A percentile compares a stretch with the other conserved stretches of the same genome.
Evolutionary conservation across 2,113 vertebrate species (phyloP).

Genomic region (Caranx melampygus): DNA sequence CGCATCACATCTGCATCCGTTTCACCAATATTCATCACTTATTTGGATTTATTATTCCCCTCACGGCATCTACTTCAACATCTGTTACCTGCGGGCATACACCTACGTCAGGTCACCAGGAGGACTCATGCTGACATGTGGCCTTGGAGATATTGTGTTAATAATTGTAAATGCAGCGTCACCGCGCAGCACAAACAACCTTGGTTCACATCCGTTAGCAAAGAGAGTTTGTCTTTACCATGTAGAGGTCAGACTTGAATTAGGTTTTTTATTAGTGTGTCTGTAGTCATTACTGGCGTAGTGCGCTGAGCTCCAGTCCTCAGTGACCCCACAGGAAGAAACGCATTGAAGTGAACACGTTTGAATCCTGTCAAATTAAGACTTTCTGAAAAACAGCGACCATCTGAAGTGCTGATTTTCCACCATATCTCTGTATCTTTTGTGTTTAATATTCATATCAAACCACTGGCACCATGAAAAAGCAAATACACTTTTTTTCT

Average conservation of each 20-base stretch:
- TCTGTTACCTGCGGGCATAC: conserved; percentile 42
- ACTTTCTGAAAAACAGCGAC: no score
- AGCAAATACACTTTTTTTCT: background rate
- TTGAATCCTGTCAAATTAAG: background rate
- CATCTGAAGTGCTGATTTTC: no score
- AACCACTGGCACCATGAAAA: background rate
- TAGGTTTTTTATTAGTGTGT: conserved; percentile 1
- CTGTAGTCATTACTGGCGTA: background rate
- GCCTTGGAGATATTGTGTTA: conserved; percentile 7
- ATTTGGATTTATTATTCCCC: conserved; percentile 50
- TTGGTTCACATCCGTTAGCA: background rate
- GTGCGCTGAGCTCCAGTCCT: background rate
- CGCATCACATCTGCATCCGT: conserved; percentile 46
- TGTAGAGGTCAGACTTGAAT: background rate
- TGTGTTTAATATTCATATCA: conserved; percentile 14
- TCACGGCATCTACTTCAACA: conserved; percentile 47
- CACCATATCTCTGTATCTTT: no score
- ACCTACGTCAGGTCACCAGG: conserved; percentile 1
- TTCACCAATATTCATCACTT: conserved; percentile 27
- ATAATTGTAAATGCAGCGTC: background rate
- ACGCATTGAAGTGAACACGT: background rate
- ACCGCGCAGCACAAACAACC: background rate
- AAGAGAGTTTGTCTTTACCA: background rate
- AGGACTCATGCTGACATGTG: background rate
- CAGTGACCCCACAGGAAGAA: background rate